These are phyloP conservation scores for Ptychochromis oligacanthus DNA, from an alignment of 2,113 vertebrate species.

Conservation along the genomic window DNA sequence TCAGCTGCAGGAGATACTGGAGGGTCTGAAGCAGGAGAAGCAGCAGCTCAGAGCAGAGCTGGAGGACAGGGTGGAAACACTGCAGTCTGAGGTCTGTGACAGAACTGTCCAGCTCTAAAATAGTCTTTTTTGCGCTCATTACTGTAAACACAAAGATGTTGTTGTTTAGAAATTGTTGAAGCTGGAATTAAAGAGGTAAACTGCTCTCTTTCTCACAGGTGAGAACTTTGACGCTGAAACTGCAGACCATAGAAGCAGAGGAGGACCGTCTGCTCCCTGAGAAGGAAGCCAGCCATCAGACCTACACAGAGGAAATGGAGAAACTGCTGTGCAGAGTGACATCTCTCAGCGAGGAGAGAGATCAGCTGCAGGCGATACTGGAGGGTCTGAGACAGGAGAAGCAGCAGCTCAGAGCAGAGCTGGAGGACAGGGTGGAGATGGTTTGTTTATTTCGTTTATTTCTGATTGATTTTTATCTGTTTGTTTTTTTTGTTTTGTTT, in stretches of 20 bases:
- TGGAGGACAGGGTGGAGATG: slow-evolving; percentile 24
- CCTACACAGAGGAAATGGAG: slow-evolving; percentile 23
- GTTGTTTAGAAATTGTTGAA: too few relatives aligned
- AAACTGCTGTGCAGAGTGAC: slow-evolving; percentile 27
- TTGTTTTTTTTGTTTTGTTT: too few relatives aligned
- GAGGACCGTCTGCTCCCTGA: background rate
- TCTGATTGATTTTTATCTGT: too few relatives aligned
- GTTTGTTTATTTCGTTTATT: background rate
- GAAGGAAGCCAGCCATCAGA: background rate
- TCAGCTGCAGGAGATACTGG: slow-evolving; percentile 42
- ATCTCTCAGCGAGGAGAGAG: slow-evolving; percentile 45
- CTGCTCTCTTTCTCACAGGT: background rate
- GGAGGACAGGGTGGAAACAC: background rate
- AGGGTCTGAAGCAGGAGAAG: slow-evolving; percentile 46
- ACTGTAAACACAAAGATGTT: too few relatives aligned
- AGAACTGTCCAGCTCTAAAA: too few relatives aligned
- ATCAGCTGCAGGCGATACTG: slow-evolving; percentile 43
- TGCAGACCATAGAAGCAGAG: background rate
- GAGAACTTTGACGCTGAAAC: slow-evolving; percentile 15
- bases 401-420: background rate
- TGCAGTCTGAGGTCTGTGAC: too few relatives aligned
- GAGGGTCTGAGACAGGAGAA: slow-evolving; percentile 46
- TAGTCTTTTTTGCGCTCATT: too few relatives aligned
- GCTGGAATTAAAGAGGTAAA: background rate
- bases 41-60: slow-evolving; percentile 11